Conservation (phyloP, 1,140 invertebrate genomes). For the Lysiphlebus fabarum region DNA sequence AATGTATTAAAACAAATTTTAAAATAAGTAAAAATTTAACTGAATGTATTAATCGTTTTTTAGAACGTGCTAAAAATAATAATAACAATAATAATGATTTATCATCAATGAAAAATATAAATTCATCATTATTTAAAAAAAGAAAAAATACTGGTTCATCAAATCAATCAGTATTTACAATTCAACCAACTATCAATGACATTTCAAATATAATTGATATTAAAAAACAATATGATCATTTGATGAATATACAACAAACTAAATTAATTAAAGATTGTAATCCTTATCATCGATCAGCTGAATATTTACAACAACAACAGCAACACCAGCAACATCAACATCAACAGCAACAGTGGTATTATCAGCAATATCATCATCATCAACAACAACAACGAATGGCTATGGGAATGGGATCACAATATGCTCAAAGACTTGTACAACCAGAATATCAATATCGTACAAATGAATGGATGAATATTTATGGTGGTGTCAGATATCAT, state of each 20-base stretch:
- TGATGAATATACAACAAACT: slow-evolving; percentile 29
- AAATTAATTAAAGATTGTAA: too few species aligned
- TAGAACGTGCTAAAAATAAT: slow-evolving; percentile 33
- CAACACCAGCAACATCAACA: slow-evolving; percentile 33
- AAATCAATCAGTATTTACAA: slow-evolving; percentile 11
- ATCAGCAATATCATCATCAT: slow-evolving; percentile 30
- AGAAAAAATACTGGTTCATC: too few species aligned
- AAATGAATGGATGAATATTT: slow-evolving; percentile 32
- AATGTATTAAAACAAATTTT: slow-evolving; percentile 23
- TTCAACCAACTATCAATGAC: slow-evolving; percentile 16
- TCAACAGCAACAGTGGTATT: too few species aligned
- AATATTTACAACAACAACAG: too few species aligned
- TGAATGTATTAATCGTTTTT: slow-evolving; percentile 34
- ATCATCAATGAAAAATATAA: slow-evolving; percentile 16
- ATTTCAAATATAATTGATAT: slow-evolving; percentile 29
- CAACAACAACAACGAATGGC: slow-evolving; percentile 34
- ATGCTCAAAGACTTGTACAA: slow-evolving; percentile 19
- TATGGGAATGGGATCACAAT: slow-evolving; percentile 29
- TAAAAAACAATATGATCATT: slow-evolving; percentile 38
- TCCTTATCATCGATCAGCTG: too few species aligned
- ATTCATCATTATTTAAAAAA: neutral
- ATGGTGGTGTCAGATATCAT: slow-evolving; percentile 25
- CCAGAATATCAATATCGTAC: slow-evolving; percentile 23
- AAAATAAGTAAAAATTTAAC: slow-evolving; percentile 28
- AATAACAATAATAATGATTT: slow-evolving; percentile 21